Evolutionary conservation across 2,888 invertebrate genomes (phyloP).

Genomic region (Coleophora flavipennella): DNA sequence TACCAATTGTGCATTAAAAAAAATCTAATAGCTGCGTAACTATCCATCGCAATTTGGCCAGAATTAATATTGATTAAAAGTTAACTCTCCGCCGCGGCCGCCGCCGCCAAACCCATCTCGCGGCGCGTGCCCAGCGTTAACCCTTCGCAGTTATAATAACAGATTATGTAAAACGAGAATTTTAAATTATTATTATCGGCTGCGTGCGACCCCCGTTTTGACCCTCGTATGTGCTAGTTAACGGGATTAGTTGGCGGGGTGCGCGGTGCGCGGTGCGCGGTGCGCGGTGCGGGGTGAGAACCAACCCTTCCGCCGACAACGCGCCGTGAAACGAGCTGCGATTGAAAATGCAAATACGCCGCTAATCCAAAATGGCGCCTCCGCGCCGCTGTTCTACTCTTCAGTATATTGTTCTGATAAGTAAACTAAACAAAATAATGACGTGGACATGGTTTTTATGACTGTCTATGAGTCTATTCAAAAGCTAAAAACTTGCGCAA

Average conservation of each 20-base stretch:
- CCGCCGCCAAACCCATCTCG: conserved; percentile 16
- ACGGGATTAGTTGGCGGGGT: conserved; percentile 22
- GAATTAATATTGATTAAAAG: conserved; percentile 19
- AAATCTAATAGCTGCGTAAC: conserved; percentile 34
- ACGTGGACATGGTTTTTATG: no score
- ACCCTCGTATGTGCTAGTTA: conserved; percentile 21
- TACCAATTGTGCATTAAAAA: no score
- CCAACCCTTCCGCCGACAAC: conserved; percentile 26
- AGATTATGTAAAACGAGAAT: conserved; percentile 16
- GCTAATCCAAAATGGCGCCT: conserved; percentile 43
- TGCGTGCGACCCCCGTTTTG: background rate
- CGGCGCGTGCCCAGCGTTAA: conserved; percentile 10
- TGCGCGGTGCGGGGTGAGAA: background rate
- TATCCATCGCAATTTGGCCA: conserved; percentile 21
- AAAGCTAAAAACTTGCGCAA: no score
- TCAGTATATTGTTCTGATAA: no score
- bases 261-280: no score
- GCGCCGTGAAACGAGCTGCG: conserved; percentile 23
- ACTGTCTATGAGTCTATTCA: no score
- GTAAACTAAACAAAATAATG: no score
- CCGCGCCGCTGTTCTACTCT: background rate
- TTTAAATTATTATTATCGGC: conserved; percentile 16
- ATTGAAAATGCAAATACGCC: conserved; percentile 54
- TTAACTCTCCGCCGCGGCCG: conserved; percentile 26
- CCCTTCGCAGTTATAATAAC: conserved; percentile 7